Conservation (phyloP, 2,797 vertebrate genomes). For the Takifugu ocellatus region DNA sequence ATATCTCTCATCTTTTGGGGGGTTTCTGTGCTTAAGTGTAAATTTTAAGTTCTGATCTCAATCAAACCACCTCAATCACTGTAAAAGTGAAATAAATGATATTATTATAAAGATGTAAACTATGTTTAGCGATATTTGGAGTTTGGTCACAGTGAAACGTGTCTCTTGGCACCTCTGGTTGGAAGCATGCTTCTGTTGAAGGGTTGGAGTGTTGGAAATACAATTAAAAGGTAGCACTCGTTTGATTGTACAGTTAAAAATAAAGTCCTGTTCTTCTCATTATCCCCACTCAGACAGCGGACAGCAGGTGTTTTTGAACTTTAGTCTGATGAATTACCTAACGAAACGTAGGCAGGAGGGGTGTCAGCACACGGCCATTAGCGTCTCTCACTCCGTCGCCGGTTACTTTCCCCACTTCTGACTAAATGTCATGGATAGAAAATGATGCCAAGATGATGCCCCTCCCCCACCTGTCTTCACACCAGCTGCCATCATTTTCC, state of each 20-base stretch:
- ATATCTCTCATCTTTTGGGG: no score
- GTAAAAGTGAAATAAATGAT: no score
- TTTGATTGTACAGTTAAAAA: neutral
- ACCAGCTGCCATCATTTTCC: conserved; percentile 30
- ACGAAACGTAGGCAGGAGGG: conserved; percentile 12
- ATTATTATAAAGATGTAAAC: no score
- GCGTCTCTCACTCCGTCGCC: conserved; percentile 17
- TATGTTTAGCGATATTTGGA: conserved; percentile 2
- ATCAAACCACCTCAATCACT: no score
- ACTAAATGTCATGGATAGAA: conserved; percentile 52
- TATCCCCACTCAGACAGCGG: no score
- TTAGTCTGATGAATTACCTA: conserved; percentile 14
- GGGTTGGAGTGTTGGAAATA: neutral
- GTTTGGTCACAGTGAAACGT: conserved; percentile 27
- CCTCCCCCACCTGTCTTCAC: conserved; percentile 28
- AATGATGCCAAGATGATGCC: conserved; percentile 1
- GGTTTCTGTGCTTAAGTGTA: no score
- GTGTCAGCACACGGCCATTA: conserved; percentile 27
- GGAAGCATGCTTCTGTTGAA: conserved; percentile 23
- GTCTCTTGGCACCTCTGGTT: conserved; percentile 11
- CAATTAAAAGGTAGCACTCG: no score
- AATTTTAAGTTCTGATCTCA: no score
- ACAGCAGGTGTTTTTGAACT: no score
- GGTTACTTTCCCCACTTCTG: conserved; percentile 7
- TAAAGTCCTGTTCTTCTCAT: neutral